Evolutionary conservation across 2,797 vertebrate genomes (phyloP), one percentile per base, ranked within the genome.

Genomic region (Hephaestus fuliginosus): DNA sequence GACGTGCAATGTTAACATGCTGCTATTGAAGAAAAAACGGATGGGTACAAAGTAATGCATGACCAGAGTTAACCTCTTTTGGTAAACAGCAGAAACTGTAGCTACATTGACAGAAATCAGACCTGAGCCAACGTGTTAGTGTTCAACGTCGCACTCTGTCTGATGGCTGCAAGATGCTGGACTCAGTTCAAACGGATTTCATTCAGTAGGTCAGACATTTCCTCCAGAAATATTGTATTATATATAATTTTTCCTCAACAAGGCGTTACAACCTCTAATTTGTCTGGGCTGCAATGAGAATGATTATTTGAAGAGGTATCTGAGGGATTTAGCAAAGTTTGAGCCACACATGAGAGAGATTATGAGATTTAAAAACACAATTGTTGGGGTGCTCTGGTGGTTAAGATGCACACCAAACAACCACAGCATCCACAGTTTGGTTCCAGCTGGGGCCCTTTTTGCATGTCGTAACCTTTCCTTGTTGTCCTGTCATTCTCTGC

Each of bases 131-230:
- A 11, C 25, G 44, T 58, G 43, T 75, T 44, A 18, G 39, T 58
- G 10, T 18, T 63, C 36, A 41, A 7, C 33, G 17, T 17, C 25
- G 53, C n/a, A 10, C 14, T 43, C 33, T 44, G 28, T 48, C 55
- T 65, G 36, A 65, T 56, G 39, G 41, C 41, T 67, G 22, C 22
- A 57, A 67, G 53, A n/a, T 75, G 30, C 43, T 56, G 33, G 17
- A 33, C 28, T 36, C 57, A 44, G 3, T 28, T 43, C 18, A 70
- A 30, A 30, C 8, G 13, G 2, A 55, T 30, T 51, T 30, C 18
- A 60, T 10, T 62, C 33, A 63, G 7, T 30, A 28, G 46, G 44
- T 70, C 0, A 14, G 36, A 46, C 3, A 10, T 53, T 10, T 51
- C n/a, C 48, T 39, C 48, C 52, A 33, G 7, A 44, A 30, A 65